phyloP scores from a whole-genome alignment of 2,888 invertebrate species.

The Atrina japonica region DNA sequence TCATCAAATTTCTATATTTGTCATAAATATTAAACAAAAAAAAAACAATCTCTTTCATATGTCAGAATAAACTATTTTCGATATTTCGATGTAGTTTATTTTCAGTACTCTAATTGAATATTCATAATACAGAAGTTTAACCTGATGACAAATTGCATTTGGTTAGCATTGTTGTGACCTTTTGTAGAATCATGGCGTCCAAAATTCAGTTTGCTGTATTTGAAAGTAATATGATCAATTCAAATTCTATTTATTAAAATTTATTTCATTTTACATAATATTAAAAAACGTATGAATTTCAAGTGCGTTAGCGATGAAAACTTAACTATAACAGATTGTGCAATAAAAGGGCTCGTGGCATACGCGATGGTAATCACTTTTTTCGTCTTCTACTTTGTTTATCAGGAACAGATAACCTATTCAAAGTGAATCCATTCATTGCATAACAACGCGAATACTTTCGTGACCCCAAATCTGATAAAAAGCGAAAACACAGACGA shows the following conservation, averaged over 20 bases:
- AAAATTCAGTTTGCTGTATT: too few species aligned
- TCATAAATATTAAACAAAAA: too few species aligned
- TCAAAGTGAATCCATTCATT: conserved; percentile 8
- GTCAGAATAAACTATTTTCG: too few species aligned
- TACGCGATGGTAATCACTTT: conserved; percentile 6
- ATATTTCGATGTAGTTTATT: too few species aligned
- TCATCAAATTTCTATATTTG: too few species aligned
- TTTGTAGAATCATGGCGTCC: too few species aligned
- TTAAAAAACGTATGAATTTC: conserved; percentile 15
- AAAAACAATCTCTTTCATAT: too few species aligned
- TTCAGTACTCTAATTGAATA: too few species aligned
- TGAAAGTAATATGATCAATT: too few species aligned
- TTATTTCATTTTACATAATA: conserved; percentile 15
- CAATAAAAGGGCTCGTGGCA: neutral
- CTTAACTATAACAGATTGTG: conserved; percentile 23
- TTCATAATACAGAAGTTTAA: too few species aligned
- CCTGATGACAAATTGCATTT: too few species aligned
- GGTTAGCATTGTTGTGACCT: too few species aligned
- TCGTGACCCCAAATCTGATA: conserved; percentile 4
- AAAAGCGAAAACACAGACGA: conserved; percentile 13
- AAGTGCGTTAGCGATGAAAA: conserved; percentile 16
- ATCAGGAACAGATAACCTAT: conserved; percentile 1
- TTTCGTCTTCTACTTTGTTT: neutral
- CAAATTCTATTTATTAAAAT: conserved; percentile 2
- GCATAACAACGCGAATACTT: conserved; percentile 21